A percentile compares a stretch with the other conserved stretches of the same genome.
phyloP scores from a whole-genome alignment of 2,113 vertebrate species.

The Actinemys pallida region DNA sequence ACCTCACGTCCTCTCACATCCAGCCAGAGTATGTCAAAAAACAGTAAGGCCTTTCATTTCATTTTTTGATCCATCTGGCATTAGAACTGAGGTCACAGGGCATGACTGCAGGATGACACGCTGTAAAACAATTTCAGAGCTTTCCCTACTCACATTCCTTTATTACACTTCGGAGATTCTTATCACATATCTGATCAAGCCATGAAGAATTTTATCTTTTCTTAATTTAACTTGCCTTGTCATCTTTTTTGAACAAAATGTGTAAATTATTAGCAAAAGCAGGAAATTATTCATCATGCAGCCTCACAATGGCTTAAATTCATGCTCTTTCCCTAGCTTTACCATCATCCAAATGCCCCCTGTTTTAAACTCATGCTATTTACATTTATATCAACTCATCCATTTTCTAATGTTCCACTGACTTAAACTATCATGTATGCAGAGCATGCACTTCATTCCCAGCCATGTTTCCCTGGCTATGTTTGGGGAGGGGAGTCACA shows the following conservation, averaged over 20 bases:
- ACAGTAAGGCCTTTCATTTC: not conserved
- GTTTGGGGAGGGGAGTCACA: not conserved
- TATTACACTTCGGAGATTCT: conserved; percentile 58
- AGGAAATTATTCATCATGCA: conserved; percentile 28
- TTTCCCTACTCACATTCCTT: conserved; percentile 52
- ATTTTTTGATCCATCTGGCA: not conserved
- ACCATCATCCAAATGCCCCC: not conserved
- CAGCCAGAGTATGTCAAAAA: not conserved
- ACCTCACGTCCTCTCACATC: conserved; percentile 11
- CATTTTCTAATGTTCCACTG: not conserved
- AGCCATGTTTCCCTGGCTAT: not conserved
- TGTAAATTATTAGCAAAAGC: conserved; percentile 60
- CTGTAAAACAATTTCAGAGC: conserved; percentile 3
- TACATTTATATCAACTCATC: not conserved
- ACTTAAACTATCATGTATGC: not conserved
- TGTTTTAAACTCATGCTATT: not conserved
- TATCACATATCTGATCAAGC: not conserved
- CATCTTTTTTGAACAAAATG: conserved; percentile 17
- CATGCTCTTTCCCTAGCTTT: not conserved
- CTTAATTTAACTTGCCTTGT: conserved; percentile 36
- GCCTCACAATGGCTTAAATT: conserved; percentile 1
- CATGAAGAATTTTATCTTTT: not conserved
- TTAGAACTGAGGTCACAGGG: not conserved
- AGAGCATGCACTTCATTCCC: not conserved
- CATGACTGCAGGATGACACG: not conserved